Conservation (phyloP, 1,140 invertebrate species). For the Zaprionus taronus region DNA sequence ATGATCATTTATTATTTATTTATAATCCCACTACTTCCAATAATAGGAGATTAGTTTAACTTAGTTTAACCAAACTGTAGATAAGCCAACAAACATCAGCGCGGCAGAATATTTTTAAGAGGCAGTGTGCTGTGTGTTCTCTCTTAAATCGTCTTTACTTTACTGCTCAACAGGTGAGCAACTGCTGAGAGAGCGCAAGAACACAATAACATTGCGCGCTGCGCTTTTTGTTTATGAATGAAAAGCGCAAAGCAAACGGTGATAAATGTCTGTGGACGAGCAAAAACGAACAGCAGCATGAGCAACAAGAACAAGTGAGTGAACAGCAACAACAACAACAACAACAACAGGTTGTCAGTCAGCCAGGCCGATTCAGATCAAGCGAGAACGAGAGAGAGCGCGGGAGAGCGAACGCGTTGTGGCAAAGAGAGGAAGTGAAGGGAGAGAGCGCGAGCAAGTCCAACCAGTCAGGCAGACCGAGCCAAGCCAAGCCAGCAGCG, state of each 20-base stretch:
- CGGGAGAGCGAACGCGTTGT: background rate
- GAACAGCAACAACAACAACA: slow-evolving; percentile 26
- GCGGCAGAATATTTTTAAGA: too few species aligned
- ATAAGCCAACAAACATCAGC: too few species aligned
- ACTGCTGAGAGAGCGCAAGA: background rate
- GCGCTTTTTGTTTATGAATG: slow-evolving; percentile 77
- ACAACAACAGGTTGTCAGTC: slow-evolving; percentile 38
- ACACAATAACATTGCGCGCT: slow-evolving; percentile 46
- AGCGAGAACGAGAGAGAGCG: slow-evolving; percentile 16
- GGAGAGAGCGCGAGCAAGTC: slow-evolving; percentile 7
- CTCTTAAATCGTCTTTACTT: background rate
- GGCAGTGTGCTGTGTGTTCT: too few species aligned
- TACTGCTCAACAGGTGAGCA: slow-evolving; percentile 65
- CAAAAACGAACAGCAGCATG: slow-evolving; percentile 42
- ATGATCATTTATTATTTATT: too few species aligned
- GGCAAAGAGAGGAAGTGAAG: slow-evolving; percentile 9
- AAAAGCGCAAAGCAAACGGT: slow-evolving; percentile 67
- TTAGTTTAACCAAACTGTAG: too few species aligned
- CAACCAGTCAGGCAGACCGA: slow-evolving; percentile 6
- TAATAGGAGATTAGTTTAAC: too few species aligned
- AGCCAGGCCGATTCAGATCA: slow-evolving; percentile 7
- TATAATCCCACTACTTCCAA: too few species aligned
- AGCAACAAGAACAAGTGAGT: slow-evolving; percentile 11
- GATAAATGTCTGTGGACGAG: slow-evolving; percentile 64
- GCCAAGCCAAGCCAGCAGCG: slow-evolving; percentile 31